These are phyloP conservation scores for Tiliacea aurago DNA, from an alignment of 2,888 invertebrate species.

Conservation along the genomic window DNA sequence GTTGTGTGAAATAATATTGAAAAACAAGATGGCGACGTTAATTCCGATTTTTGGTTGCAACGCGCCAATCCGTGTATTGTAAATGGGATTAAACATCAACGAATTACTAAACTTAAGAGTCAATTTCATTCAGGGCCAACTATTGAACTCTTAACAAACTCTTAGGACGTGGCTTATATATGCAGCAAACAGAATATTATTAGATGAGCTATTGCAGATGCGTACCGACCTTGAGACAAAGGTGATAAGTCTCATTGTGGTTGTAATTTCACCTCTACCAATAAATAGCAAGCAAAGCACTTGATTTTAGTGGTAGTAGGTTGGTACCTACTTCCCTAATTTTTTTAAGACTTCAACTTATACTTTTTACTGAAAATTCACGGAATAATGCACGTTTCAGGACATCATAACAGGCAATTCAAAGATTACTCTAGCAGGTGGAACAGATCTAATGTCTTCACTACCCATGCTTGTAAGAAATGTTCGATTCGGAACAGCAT, in stretches of 20 bases:
- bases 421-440: constrained; percentile 96
- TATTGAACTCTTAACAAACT: too few relatives aligned
- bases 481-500: constrained; percentile 96
- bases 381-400: constrained; percentile 81
- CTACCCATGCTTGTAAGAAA: constrained; percentile 95
- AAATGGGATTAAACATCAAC: not conserved
- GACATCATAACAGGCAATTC: constrained; percentile 96
- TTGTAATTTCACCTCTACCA: not conserved
- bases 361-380: not conserved
- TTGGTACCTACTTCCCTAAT: not conserved
- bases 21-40: too few relatives aligned
- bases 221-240: not conserved
- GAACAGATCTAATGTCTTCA: constrained; percentile 98
- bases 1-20: too few relatives aligned
- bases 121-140: not conserved
- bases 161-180: not conserved
- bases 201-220: too few relatives aligned
- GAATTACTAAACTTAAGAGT: not conserved
- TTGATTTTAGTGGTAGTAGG: not conserved
- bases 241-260: not conserved
- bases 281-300: not conserved
- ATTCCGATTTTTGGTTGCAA: too few relatives aligned
- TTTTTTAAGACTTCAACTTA: not conserved
- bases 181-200: too few relatives aligned
- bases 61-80: too few relatives aligned